Percentiles rank a stretch among this genome's conserved stretches.
These are phyloP conservation scores for Alexandromys fortis DNA, from an alignment of 2,113 vertebrate species.

Conservation along the genomic window DNA sequence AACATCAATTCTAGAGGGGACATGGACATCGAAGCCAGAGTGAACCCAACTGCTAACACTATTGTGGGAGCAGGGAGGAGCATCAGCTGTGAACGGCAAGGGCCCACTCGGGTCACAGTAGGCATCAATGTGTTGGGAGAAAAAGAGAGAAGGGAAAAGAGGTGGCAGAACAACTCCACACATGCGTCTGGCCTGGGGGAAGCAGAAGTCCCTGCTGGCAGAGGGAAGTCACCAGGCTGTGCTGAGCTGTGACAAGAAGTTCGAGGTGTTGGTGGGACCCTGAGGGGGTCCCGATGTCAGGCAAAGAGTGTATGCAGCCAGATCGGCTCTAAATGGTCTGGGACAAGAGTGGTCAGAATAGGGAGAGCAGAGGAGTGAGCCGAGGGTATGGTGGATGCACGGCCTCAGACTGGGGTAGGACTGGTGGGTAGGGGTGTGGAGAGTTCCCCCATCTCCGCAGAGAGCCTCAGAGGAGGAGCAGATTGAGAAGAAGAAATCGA, in stretches of 20 bases:
- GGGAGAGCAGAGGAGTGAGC: not conserved
- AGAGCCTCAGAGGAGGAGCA: not conserved
- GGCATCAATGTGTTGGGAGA: not conserved
- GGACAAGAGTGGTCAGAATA: not conserved
- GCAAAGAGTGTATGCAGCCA: not conserved
- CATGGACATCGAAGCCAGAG: too few relatives aligned
- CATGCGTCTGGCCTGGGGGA: not conserved
- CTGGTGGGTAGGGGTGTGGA: fast-evolving
- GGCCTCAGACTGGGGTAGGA: fast-evolving
- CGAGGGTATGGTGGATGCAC: fast-evolving
- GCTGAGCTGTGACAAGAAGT: not conserved
- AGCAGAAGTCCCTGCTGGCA: not conserved
- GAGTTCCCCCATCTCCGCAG: not conserved
- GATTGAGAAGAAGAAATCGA: not conserved
- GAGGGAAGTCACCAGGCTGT: not conserved
- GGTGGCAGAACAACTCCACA: fast-evolving
- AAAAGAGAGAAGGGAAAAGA: not conserved
- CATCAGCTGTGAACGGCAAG: too few relatives aligned
- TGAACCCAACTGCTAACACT: too few relatives aligned
- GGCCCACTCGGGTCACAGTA: not conserved
- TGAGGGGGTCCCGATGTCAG: not conserved
- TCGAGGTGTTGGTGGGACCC: not conserved
- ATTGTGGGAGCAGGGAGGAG: too few relatives aligned
- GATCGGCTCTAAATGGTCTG: not conserved
- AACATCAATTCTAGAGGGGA: too few relatives aligned